Percentiles rank a stretch among this genome's conserved stretches.
Conservation (phyloP, 2,113 vertebrate species). For the Xiphorhynchus elegans region DNA sequence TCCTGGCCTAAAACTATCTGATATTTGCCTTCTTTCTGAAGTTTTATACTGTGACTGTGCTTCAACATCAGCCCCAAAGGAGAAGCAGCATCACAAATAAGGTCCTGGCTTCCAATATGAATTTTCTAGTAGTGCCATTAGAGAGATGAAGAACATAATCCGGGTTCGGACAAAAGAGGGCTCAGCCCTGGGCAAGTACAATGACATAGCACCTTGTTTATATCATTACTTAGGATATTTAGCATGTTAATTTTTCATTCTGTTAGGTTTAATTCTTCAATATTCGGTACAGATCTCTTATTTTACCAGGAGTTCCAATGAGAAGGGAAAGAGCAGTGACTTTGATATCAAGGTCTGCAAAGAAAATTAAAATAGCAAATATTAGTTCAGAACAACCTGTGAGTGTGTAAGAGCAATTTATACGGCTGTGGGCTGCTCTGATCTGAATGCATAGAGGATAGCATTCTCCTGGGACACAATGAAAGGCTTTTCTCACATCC, state of each 20-base stretch:
- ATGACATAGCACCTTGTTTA: slow-evolving; percentile 14
- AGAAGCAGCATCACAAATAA: slow-evolving; percentile 32
- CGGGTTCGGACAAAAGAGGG: background rate
- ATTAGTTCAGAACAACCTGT: slow-evolving; percentile 36
- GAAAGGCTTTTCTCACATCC: background rate
- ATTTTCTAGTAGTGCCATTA: slow-evolving; percentile 46
- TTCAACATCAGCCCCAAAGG: slow-evolving; percentile 35
- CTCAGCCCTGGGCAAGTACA: background rate
- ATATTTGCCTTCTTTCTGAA: slow-evolving; percentile 56
- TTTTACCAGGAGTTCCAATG: background rate
- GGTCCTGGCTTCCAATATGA: slow-evolving; percentile 14
- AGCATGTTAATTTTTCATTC: slow-evolving; percentile 29
- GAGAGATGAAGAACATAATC: slow-evolving; percentile 27
- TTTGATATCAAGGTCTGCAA: slow-evolving; percentile 42
- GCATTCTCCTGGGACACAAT: background rate
- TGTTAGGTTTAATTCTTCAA: background rate
- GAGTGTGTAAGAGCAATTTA: background rate
- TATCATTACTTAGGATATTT: background rate
- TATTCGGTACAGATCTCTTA: slow-evolving; percentile 41
- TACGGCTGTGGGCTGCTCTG: background rate
- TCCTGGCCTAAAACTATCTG: slow-evolving; percentile 46
- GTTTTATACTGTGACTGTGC: slow-evolving; percentile 45
- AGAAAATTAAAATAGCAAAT: slow-evolving; percentile 63
- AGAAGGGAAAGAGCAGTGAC: slow-evolving; percentile 15
- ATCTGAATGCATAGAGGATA: background rate